Base-by-base conservation (phyloP, 2,113 vertebrate genomes). In the Strigops habroptila region DNA sequence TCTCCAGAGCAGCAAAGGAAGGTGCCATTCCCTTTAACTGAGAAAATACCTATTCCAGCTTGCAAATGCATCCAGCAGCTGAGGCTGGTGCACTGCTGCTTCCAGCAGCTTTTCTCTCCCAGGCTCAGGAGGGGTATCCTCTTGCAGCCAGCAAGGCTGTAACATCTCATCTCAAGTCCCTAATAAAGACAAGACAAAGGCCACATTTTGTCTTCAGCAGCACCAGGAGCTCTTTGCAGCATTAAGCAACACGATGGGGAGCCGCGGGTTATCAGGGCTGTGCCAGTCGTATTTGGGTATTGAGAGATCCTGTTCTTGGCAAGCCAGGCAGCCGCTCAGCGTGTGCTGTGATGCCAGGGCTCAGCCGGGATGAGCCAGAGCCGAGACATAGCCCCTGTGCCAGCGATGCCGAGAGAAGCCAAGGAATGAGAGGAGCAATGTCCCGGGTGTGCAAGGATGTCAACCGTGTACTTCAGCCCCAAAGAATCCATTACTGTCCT, bases 371-470 rank as follows among this genome's bases (percentile, higher is more conserved):
- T 75, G 43, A 51, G 55, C 77, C 23, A 0, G 41, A 2, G 9
- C 63, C 1, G 9, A 82, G 41, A 48, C 51, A 10, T 12, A 7
- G 52, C 11, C 22, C 14, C 31, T 19, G 41, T 3, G 23, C 73
- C 3, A 0, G 53, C 12, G 14, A 30, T 55, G 59, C 22, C 0
- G 1, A 16, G 39, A 44, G 49, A 64, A 59, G 24, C 31, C 2
- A 1, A 27, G 33, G 31, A 51, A 21, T 1, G 2, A 35, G 13
- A 74, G 28, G 14, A 16, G 41, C 0, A 0, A 19, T 7, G 16
- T 28, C 10, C 7, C 1, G 0, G 28, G 27, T 25, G 12, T 6
- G 4, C 60, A 30, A 27, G 49, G 41, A 25, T 17, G 10, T 14
- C 49, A 46, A 3, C 8, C 1, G 0, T 4, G 31, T 39, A 68